Evolutionary conservation across 2,797 vertebrate species (phyloP).

Genomic region (Eospalax fontanierii): DNA sequence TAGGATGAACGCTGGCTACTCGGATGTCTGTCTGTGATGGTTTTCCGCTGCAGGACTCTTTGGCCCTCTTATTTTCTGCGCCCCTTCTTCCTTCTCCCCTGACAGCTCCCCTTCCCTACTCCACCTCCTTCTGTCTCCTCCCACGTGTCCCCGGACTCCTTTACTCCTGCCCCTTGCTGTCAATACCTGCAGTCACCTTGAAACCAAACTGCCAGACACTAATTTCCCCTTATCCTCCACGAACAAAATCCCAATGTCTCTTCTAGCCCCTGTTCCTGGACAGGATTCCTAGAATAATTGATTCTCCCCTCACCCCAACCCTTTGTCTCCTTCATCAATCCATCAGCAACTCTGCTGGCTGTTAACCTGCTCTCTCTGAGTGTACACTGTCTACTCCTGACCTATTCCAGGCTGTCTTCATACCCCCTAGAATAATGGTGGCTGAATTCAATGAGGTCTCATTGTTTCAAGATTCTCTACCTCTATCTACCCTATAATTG

Average conservation of each 20-base stretch:
- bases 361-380: neutral
- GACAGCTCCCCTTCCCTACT: neutral
- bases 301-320: neutral
- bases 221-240: neutral
- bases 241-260: neutral
- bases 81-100: neutral
- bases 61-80: too few relatives aligned
- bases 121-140: neutral
- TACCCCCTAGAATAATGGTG: neutral
- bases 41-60: neutral
- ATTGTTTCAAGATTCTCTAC: neutral
- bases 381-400: neutral
- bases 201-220: neutral
- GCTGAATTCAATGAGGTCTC: neutral
- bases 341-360: neutral
- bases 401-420: neutral
- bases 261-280: too few relatives aligned
- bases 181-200: neutral
- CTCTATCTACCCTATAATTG: fast-evolving
- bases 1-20: neutral
- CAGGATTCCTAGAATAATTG: neutral
- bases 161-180: neutral
- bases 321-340: neutral
- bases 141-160: neutral
- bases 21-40: fast-evolving